Evolutionary conservation across 2,888 invertebrate genomes (phyloP).

Genomic region (Papilio demoleus): DNA sequence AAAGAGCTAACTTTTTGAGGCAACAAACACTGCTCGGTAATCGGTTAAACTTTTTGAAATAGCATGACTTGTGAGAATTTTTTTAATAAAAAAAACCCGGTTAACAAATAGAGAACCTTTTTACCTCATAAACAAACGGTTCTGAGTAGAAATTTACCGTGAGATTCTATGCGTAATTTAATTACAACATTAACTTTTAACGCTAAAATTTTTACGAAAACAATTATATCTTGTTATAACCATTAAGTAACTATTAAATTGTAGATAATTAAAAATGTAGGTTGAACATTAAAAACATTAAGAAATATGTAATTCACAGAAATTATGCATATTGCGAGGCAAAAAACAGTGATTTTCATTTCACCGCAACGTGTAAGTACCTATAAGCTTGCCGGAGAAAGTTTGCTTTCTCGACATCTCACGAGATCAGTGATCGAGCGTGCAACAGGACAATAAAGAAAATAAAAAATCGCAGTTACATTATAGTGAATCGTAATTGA

Average conservation of each 20-base stretch:
- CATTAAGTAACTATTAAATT: conserved; percentile 11
- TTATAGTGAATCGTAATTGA: conserved; percentile 38
- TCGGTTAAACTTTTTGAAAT: background rate
- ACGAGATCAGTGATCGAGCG: conserved; percentile 54
- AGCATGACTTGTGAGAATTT: background rate
- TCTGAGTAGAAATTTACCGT: background rate
- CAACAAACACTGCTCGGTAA: background rate
- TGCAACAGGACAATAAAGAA: conserved; percentile 53
- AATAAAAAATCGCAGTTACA: conserved; percentile 44
- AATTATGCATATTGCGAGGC: conserved; percentile 22
- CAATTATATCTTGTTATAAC: conserved; percentile 12
- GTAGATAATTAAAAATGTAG: conserved; percentile 10
- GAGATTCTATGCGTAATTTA: conserved; percentile 1
- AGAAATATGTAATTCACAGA: background rate
- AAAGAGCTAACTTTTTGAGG: too few relatives aligned
- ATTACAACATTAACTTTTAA: conserved; percentile 10
- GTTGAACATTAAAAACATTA: conserved; percentile 14
- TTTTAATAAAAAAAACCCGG: background rate
- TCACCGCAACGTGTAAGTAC: conserved; percentile 35
- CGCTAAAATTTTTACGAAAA: background rate
- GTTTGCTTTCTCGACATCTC: conserved; percentile 71
- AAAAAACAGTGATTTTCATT: conserved; percentile 32
- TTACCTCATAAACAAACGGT: background rate
- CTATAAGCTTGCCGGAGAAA: conserved; percentile 62
- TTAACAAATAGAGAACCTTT: conserved; percentile 6